These are phyloP conservation scores for Paramormyrops hopkinsi DNA, from an alignment of 2,797 vertebrate genomes.

Conservation along the genomic window DNA sequence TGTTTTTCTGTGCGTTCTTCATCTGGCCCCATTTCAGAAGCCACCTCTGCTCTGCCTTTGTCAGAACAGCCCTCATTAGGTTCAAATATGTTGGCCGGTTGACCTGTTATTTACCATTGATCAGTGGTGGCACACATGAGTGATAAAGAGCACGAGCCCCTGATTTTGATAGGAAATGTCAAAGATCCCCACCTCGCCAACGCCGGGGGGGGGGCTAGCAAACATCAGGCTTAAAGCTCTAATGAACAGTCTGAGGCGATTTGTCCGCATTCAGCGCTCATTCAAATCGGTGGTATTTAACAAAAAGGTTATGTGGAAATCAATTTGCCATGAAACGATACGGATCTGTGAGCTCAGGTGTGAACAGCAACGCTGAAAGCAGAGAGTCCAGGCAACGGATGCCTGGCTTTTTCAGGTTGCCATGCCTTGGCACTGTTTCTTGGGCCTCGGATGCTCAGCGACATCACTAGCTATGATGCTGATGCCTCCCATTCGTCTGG, in stretches of 20 bases:
- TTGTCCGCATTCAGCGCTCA: conserved; percentile 23
- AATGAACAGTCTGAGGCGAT: conserved; percentile 29
- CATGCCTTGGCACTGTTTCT: not conserved
- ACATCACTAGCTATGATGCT: not conserved
- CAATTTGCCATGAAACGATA: conserved; percentile 33
- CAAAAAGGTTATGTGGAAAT: conserved; percentile 37
- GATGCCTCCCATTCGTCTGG: not conserved
- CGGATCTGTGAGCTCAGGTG: conserved; percentile 27
- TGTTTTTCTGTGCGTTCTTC: not conserved
- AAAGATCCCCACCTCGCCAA: conserved; percentile 5
- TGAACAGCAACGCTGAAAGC: conserved; percentile 8
- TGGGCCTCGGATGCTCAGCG: not conserved
- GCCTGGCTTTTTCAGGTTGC: not conserved
- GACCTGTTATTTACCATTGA: conserved; percentile 32
- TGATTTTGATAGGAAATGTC: conserved; percentile 30
- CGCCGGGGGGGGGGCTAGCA: conserved; percentile 12
- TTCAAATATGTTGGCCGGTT: conserved; percentile 16
- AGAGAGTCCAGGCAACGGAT: conserved; percentile 5
- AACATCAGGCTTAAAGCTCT: conserved; percentile 15
- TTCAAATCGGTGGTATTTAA: conserved; percentile 30
- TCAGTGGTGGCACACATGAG: conserved; percentile 19
- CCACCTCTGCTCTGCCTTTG: conserved; percentile 25
- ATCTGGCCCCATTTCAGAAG: conserved; percentile 28
- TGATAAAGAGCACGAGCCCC: conserved; percentile 20
- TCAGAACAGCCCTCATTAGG: conserved; percentile 28